phyloP scores from a whole-genome alignment of 2,113 vertebrate species.

The Kobus ellipsiprymnus region DNA sequence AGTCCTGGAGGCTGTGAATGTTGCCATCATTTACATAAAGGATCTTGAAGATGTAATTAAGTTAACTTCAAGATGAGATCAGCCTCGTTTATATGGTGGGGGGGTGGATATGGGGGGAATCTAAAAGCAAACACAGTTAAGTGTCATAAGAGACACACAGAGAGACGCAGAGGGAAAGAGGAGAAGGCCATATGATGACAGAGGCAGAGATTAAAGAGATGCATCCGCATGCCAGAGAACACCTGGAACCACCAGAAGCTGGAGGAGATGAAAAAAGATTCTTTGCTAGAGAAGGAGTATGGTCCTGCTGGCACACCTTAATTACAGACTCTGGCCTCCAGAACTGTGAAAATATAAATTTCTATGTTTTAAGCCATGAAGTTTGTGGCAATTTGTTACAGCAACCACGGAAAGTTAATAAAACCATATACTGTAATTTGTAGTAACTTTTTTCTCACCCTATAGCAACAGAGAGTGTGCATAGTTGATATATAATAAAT shows the following conservation, averaged over 20 bases:
- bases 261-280: background rate
- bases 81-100: background rate
- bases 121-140: background rate
- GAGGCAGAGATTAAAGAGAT: background rate
- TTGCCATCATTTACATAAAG: background rate
- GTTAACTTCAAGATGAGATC: background rate
- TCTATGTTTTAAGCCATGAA: background rate
- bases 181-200: background rate
- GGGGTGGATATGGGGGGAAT: rapidly evolving
- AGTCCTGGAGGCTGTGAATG: background rate
- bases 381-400: background rate
- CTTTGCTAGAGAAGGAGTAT: background rate
- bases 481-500: background rate
- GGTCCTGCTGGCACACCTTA: background rate
- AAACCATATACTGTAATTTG: background rate
- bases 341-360: background rate
- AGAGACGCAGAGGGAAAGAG: background rate
- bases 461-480: background rate
- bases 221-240: background rate
- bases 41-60: background rate
- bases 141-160: background rate
- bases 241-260: background rate
- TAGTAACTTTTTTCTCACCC: background rate
- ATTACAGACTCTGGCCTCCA: background rate
- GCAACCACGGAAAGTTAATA: background rate